Evolutionary conservation across 2,113 vertebrate genomes (phyloP).

Genomic region (Pteruthius melanotis): DNA sequence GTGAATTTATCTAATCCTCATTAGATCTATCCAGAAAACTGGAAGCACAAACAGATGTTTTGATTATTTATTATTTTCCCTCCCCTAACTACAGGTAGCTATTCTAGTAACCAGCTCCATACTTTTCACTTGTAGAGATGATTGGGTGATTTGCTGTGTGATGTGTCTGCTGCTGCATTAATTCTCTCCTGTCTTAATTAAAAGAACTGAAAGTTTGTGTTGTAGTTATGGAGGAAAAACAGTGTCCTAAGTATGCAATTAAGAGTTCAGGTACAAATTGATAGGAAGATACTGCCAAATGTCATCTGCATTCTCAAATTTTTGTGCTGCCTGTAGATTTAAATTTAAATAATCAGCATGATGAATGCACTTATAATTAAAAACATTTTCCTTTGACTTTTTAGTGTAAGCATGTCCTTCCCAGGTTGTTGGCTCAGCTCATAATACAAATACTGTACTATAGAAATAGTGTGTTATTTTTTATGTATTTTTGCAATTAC

Average conservation of each 20-base stretch:
- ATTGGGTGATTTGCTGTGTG: neutral
- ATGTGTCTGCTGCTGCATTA: neutral
- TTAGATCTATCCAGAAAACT: neutral
- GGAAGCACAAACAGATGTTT: neutral
- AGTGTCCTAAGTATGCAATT: neutral
- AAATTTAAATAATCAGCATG: neutral
- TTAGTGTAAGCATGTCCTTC: neutral
- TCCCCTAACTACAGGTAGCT: neutral
- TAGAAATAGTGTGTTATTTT: neutral
- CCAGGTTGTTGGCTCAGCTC: neutral
- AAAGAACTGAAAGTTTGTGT: neutral
- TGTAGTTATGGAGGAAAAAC: neutral
- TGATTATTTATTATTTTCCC: neutral
- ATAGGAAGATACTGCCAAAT: neutral
- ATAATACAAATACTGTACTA: neutral
- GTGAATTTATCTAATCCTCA: neutral
- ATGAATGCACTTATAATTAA: neutral
- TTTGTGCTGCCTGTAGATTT: neutral
- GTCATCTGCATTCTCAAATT: neutral
- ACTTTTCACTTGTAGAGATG: neutral
- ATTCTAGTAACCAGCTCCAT: neutral
- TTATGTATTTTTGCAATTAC: neutral
- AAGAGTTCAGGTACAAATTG: neutral
- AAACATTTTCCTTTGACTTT: neutral
- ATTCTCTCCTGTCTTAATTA: neutral